These are phyloP conservation scores for Micronisus gabar DNA, from an alignment of 2,113 vertebrate genomes.

Conservation along the genomic window DNA sequence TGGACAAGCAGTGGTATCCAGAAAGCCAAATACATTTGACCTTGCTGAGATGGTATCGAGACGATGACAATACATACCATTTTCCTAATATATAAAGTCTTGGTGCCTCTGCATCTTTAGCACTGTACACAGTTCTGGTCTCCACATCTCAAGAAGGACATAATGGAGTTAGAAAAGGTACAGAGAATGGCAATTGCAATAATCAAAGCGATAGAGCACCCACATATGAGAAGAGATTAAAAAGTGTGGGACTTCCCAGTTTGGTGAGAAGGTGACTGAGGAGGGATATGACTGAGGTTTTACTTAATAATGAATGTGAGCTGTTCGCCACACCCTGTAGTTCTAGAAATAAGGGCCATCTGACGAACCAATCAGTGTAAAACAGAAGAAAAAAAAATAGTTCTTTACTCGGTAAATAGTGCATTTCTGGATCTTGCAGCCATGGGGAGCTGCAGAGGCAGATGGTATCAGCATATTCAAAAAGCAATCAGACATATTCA, in stretches of 20 bases:
- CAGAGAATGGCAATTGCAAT: neutral
- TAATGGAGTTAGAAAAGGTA: neutral
- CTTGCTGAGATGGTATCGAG: neutral
- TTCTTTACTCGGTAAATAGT: neutral
- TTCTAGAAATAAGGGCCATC: neutral
- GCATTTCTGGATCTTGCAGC: neutral
- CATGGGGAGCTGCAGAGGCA: neutral
- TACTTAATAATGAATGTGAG: neutral
- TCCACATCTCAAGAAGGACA: neutral
- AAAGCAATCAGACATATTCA: neutral
- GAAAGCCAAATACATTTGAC: neutral
- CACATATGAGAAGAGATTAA: neutral
- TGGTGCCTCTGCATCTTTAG: neutral
- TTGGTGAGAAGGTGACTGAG: neutral
- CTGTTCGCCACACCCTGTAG: neutral
- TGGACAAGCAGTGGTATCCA: neutral
- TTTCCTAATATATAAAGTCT: neutral
- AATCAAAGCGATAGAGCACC: neutral
- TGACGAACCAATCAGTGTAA: neutral
- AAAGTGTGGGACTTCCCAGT: neutral
- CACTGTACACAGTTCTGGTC: neutral
- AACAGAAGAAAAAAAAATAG: neutral
- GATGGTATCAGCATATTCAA: neutral
- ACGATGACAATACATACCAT: neutral
- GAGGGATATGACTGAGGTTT: neutral